Base-by-base conservation (phyloP, 2,888 invertebrate genomes). In the Andrena bicolor region DNA sequence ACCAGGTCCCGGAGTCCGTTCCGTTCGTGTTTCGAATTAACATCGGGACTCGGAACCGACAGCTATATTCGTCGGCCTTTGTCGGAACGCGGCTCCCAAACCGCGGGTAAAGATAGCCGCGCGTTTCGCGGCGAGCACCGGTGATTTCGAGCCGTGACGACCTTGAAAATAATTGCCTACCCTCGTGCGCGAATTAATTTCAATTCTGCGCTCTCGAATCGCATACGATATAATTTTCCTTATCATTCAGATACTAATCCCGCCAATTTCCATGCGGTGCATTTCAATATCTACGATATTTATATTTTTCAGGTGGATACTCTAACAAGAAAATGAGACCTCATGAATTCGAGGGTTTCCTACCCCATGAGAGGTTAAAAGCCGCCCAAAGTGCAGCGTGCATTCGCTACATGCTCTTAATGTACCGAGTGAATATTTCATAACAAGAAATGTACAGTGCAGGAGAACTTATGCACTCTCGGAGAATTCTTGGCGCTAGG, bases 61-160 rank as follows among this genome's bases (percentile, higher is more conserved):
- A 76, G 51, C 81, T 88, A 88, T 85, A 87, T 88, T 74, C 85
- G 88, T 87, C 82, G 89, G 85, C 79, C 85, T 87, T 88, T 87
- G 88, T 87, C 77, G 87, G 83, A 83, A 82, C 77, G 80, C 60
- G 73, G 75, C 70, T 71, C 64, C 41, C 60, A 72, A 75, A 78
- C 74, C 66, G 49, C 53, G 88, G 73, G 71, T 88, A 88, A 87
- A 88, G 86, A 88, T 87, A 87, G 84, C 77, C 80, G 13, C 75
- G 73, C 75, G 73, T 80, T 80, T 82, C 85, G 78, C 26, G 75
- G 84, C 80, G 65, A 86, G 76, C 86, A 65, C 61, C 72, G 74
- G 68, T 80, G 76, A 84, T 80, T 86, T 82, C 66, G 76, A 72
- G 73, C 63, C 73, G 32, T 58, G 56, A 2, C 75, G 83, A 81